Percentiles rank a stretch among this genome's conserved stretches.
Conservation (phyloP, 1,140 invertebrate genomes). For the Papilio aristodemus region DNA sequence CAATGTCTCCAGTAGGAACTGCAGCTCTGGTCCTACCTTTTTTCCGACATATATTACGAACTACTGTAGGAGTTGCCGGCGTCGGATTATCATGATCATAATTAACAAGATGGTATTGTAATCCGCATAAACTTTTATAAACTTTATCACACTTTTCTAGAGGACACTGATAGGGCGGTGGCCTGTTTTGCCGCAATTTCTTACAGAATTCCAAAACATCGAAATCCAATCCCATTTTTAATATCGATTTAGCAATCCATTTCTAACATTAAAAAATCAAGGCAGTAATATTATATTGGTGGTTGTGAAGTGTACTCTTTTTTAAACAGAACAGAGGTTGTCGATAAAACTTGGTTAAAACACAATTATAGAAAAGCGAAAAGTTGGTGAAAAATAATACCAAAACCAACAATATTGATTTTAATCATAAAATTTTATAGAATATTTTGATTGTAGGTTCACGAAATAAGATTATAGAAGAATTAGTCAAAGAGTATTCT, state of each 20-base stretch:
- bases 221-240: constrained; percentile 87
- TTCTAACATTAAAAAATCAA: neutral
- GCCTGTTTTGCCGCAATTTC: constrained; percentile 87
- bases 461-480: too few species aligned
- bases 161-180: constrained; percentile 92
- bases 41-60: constrained; percentile 70
- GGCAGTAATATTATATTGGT: neutral
- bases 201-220: constrained; percentile 92
- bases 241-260: constrained; percentile 22
- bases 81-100: constrained; percentile 89
- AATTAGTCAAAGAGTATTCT: too few species aligned
- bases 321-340: neutral
- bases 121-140: constrained; percentile 91
- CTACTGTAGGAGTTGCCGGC: constrained; percentile 78
- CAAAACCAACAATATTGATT: neutral
- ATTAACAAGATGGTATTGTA: constrained; percentile 92
- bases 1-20: constrained; percentile 75
- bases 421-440: constrained; percentile 6
- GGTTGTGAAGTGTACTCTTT: neutral
- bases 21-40: constrained; percentile 76
- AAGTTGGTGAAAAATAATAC: constrained; percentile 12
- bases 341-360: neutral
- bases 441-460: neutral
- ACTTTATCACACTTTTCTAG: constrained; percentile 90
- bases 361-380: constrained; percentile 19